These are phyloP conservation scores for Menidia menidia DNA, from an alignment of 2,797 vertebrate species.

Conservation along the genomic window DNA sequence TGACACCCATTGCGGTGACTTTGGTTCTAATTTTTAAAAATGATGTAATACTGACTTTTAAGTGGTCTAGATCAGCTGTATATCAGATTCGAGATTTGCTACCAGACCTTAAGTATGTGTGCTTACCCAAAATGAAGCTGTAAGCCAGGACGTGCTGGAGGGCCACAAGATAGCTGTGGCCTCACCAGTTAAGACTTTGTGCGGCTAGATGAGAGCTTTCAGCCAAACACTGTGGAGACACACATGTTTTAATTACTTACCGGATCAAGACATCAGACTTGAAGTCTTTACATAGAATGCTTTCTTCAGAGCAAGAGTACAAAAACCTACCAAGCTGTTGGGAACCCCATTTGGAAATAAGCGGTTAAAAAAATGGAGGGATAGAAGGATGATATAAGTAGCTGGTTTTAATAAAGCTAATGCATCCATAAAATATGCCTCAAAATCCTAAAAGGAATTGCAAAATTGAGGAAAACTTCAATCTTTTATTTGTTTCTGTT, in stretches of 20 bases:
- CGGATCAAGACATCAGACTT: not conserved
- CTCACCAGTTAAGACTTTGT: conserved; percentile 14
- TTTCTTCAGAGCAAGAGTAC: conserved; percentile 9
- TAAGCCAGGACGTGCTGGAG: conserved; percentile 8
- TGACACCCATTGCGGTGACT: not conserved
- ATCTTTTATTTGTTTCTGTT: not conserved
- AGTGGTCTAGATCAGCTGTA: not conserved
- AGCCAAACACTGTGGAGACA: conserved; percentile 5
- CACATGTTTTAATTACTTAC: not conserved
- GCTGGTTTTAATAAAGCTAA: too few relatives aligned
- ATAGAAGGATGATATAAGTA: too few relatives aligned
- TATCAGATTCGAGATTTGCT: not conserved
- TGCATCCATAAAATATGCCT: not conserved
- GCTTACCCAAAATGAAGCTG: conserved; percentile 28
- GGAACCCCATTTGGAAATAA: too few relatives aligned
- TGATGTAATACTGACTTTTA: not conserved
- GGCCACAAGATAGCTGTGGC: conserved; percentile 11
- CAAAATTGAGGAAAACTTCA: not conserved
- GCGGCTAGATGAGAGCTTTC: conserved; percentile 41
- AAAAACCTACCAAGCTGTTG: conserved; percentile 2
- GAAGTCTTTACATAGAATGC: conserved; percentile 11
- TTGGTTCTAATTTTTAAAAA: not conserved
- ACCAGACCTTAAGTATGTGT: conserved; percentile 9
- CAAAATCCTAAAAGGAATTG: not conserved
- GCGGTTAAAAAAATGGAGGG: too few relatives aligned